Base-by-base conservation (phyloP, 1,140 invertebrate species). In the Drosophila tristis region DNA sequence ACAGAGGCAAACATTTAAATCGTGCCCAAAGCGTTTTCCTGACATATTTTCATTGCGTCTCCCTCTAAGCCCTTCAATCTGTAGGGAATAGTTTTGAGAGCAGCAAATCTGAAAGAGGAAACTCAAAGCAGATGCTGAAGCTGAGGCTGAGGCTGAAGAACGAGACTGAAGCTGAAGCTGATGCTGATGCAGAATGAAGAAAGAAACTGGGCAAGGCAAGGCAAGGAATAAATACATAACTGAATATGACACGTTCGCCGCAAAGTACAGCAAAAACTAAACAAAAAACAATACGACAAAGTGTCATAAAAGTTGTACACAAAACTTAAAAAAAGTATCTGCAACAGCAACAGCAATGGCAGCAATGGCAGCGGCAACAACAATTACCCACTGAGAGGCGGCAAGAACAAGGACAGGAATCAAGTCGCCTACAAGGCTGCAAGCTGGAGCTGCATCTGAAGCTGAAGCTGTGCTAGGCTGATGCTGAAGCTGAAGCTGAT, bases 241-340 rank as follows among this genome's bases (percentile, higher is more conserved):
- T 86, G 81, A 86, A 86, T 87, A 82, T 86, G 81, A 86, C 81
- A 86, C 81, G 81, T 86, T 87, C 82, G 74, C 70, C 78, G 78
- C 82, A 89, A 87, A 87, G 84, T 89, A 89, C 71, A 74, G 35
- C 43, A 72, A 42, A 42, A 71, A 67, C 50, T 42, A 71, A 71
- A 71, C 62, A 73, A 58, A 74, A 66, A 78, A 87, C 82, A 87
- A 87, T 84, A 87, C 76, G 82, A 87, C 82, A 87, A 87, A 87
- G 84, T 87, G 82, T 89, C 82, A 87, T 84, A 84, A 87, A 87
- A 87, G 82, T 87, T 87, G 84, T 87, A 87, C 62, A 82, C 84
- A 82, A 87, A 87, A 87, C 82, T 87, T 87, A 63, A 87, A 66
- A 20, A 20, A 87, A 87, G 81, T 87, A 74, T 74, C 74, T 86